These are phyloP conservation scores for Cyclura pinguis DNA, from an alignment of 2,797 vertebrate genomes.

Conservation along the genomic window DNA sequence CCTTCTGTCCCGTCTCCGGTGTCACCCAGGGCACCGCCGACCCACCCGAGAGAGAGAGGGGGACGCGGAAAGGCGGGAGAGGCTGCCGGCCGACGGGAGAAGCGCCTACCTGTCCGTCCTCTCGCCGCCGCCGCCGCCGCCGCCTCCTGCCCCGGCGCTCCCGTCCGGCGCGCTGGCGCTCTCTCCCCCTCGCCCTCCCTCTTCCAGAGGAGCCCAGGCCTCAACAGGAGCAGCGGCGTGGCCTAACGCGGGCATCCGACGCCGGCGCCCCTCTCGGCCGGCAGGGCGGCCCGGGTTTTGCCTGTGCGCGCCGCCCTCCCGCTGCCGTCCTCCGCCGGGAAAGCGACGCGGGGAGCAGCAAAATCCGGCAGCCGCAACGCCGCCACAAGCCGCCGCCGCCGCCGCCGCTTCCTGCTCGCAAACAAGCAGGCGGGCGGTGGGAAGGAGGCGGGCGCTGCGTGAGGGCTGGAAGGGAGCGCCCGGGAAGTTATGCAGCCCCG, in stretches of 20 bases:
- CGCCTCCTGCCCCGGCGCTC: background rate
- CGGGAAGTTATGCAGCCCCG: background rate
- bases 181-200: background rate
- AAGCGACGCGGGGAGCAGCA: background rate
- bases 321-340: background rate
- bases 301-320: slow-evolving; percentile 45
- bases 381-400: background rate
- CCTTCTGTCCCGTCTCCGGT: background rate
- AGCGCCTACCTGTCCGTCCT: slow-evolving; percentile 1
- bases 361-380: background rate
- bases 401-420: slow-evolving; percentile 11
- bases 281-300: slow-evolving; percentile 33
- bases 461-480: background rate
- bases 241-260: slow-evolving; percentile 67
- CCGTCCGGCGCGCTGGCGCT: background rate
- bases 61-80: no score
- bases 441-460: background rate
- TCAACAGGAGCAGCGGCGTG: slow-evolving; percentile 66
- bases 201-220: slow-evolving; percentile 60
- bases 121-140: background rate
- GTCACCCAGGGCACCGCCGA: background rate
- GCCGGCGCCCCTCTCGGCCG: slow-evolving; percentile 49
- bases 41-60: slow-evolving; percentile 49
- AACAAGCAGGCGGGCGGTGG: background rate
- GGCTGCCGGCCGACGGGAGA: no score